These are phyloP conservation scores for Scolopax mira DNA, from an alignment of 2,113 vertebrate genomes.

Conservation along the genomic window DNA sequence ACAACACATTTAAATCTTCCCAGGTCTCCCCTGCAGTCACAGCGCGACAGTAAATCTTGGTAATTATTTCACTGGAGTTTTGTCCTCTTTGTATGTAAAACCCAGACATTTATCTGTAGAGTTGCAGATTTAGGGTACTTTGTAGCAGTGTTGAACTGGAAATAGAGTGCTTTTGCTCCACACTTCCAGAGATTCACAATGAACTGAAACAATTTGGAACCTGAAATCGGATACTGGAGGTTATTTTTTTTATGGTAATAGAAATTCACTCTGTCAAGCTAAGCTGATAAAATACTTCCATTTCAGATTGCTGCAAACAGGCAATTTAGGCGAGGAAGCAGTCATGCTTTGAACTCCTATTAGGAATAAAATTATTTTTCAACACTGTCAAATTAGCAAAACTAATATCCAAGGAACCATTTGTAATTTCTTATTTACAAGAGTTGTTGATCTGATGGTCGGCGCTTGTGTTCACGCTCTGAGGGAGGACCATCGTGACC, in stretches of 20 bases:
- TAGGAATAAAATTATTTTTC: background rate
- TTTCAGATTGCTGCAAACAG: constrained; percentile 19
- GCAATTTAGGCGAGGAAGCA: background rate
- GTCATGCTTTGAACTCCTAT: background rate
- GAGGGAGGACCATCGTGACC: background rate
- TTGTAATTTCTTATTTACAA: constrained; percentile 12
- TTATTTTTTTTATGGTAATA: background rate
- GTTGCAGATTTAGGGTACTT: background rate
- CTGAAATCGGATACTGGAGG: background rate
- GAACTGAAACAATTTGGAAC: background rate
- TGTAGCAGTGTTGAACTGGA: background rate
- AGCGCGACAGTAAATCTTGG: background rate
- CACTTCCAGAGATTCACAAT: background rate
- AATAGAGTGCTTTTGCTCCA: background rate
- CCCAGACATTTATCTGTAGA: background rate
- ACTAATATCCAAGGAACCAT: background rate
- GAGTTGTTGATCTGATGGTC: background rate
- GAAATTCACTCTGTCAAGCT: background rate
- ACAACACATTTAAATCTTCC: background rate
- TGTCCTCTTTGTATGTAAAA: background rate
- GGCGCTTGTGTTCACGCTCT: background rate
- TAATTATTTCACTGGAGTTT: constrained; percentile 40
- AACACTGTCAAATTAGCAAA: background rate
- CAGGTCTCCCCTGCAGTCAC: background rate
- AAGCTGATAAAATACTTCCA: constrained; percentile 11